Evolutionary conservation across 2,113 vertebrate species (phyloP).

Genomic region (Mixornis gularis): DNA sequence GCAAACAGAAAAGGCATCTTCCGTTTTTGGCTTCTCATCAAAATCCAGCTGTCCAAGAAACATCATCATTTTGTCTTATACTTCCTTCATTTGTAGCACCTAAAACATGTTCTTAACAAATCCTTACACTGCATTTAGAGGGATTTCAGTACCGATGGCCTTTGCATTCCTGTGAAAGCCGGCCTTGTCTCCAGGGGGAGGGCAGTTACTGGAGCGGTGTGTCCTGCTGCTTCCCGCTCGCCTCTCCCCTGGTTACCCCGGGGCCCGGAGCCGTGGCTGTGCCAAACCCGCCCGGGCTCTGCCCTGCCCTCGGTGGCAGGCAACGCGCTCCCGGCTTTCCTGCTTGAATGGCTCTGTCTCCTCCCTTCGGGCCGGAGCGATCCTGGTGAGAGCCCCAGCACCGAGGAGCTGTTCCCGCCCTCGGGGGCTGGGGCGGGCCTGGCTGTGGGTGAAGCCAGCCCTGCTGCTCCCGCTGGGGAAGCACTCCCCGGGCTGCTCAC

Average conservation of each 20-base stretch:
- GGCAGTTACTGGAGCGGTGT: background rate
- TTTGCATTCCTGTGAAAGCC: background rate
- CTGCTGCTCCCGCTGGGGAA: accelerated
- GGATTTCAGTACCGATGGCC: background rate
- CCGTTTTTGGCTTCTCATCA: background rate
- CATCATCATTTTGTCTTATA: background rate
- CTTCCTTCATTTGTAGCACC: background rate
- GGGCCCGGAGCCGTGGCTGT: background rate
- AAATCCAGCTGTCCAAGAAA: background rate
- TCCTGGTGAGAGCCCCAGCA: accelerated
- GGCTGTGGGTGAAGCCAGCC: accelerated
- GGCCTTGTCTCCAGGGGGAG: background rate
- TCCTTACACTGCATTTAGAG: background rate
- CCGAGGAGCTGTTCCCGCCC: accelerated
- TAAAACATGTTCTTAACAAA: background rate
- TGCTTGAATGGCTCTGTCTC: accelerated
- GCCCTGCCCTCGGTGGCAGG: background rate
- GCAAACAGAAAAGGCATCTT: constrained; percentile 26
- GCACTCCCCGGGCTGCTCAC: background rate
- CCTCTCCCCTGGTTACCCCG: background rate
- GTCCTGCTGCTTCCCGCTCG: background rate
- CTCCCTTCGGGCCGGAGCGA: accelerated
- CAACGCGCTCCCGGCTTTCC: accelerated
- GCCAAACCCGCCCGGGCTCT: background rate
- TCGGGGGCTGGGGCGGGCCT: background rate